Conservation (phyloP, 2,888 invertebrate species). For the Lasioglossum calceatum region DNA sequence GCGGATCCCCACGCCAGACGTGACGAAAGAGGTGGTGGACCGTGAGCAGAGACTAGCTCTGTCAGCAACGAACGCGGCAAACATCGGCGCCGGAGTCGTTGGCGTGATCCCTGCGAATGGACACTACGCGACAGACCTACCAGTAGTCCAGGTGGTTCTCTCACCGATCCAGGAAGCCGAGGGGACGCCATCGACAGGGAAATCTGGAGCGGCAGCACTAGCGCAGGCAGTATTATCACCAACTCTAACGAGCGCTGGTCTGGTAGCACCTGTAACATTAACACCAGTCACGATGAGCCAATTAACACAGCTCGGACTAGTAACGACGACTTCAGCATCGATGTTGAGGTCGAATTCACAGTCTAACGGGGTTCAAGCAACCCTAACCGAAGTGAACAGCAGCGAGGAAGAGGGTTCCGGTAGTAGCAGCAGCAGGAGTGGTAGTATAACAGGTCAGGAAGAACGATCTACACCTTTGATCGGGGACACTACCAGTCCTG, state of each 20-base stretch:
- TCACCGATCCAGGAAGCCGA: slow-evolving; percentile 95
- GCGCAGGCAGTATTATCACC: slow-evolving; percentile 92
- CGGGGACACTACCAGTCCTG: slow-evolving; percentile 79
- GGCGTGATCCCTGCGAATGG: slow-evolving; percentile 88
- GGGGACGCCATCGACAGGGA: slow-evolving; percentile 83
- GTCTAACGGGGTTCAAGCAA: slow-evolving; percentile 71
- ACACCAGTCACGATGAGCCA: slow-evolving; percentile 88
- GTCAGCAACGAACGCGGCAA: slow-evolving; percentile 83
- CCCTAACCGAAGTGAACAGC: slow-evolving; percentile 79
- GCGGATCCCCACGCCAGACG: slow-evolving; percentile 95
- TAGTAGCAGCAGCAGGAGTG: slow-evolving; percentile 79
- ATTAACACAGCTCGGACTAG: slow-evolving; percentile 85
- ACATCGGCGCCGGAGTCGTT: slow-evolving; percentile 87
- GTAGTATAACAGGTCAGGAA: slow-evolving; percentile 81
- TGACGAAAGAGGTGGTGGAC: slow-evolving; percentile 91
- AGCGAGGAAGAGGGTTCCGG: slow-evolving; percentile 79
- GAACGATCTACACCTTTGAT: slow-evolving; percentile 79
- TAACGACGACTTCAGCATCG: slow-evolving; percentile 85
- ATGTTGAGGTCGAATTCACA: slow-evolving; percentile 62
- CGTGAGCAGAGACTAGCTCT: slow-evolving; percentile 88
- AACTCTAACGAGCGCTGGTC: slow-evolving; percentile 85
- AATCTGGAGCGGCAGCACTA: slow-evolving; percentile 90
- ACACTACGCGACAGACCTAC: slow-evolving; percentile 87
- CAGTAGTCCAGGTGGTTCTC: slow-evolving; percentile 90
- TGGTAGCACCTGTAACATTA: slow-evolving; percentile 84